A percentile compares a stretch with the other conserved stretches of the same genome.
Conservation (phyloP, 2,888 invertebrate species). For the Eupithecia subumbrata region DNA sequence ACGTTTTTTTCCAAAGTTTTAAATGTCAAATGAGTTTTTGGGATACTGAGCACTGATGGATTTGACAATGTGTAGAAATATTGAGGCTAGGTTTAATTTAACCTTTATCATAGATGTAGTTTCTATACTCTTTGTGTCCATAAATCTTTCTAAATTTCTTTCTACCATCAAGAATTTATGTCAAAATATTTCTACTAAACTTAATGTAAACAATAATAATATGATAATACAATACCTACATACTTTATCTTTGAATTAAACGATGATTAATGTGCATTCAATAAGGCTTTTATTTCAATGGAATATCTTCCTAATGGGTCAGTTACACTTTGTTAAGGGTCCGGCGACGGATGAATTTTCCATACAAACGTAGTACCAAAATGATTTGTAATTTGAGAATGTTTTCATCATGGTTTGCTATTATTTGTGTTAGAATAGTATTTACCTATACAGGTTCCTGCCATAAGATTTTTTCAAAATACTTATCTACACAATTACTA, state of each 20-base stretch:
- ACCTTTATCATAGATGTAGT: constrained; percentile 18
- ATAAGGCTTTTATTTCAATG: constrained; percentile 4
- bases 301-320: background rate
- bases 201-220: constrained; percentile 30
- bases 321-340: no score
- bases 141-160: constrained; percentile 17
- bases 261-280: constrained; percentile 16
- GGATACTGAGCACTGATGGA: constrained; percentile 67
- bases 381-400: no score
- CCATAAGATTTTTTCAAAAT: no score
- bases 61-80: constrained; percentile 64
- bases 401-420: no score
- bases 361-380: no score
- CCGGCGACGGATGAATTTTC: no score
- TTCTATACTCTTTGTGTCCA: constrained; percentile 24
- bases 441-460: no score
- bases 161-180: constrained; percentile 25
- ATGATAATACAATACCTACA: constrained; percentile 19
- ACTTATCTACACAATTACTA: no score
- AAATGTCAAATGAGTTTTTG: constrained; percentile 22
- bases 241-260: constrained; percentile 27
- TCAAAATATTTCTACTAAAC: constrained; percentile 44
- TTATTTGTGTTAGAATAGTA: no score
- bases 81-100: constrained; percentile 38
- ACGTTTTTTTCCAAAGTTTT: background rate